Evolutionary conservation across 2,888 invertebrate species (phyloP).

Genomic region (Dromius quadrimaculatus): DNA sequence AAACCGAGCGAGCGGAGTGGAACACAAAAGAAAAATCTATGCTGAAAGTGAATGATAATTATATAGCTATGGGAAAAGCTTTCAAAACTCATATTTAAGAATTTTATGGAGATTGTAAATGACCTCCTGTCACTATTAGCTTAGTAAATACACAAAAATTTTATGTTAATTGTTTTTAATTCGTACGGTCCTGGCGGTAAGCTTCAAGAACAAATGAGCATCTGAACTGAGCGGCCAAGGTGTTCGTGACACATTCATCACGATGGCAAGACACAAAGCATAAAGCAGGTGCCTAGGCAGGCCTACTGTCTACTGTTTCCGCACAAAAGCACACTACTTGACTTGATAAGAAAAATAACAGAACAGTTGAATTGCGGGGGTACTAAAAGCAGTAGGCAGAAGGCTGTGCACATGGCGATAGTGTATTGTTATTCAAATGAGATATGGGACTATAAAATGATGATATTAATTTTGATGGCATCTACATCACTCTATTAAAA

Average conservation of each 20-base stretch:
- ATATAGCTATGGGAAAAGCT: no score
- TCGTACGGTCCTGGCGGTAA: constrained; percentile 7
- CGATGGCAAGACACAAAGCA: constrained; percentile 3
- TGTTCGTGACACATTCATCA: constrained; percentile 38
- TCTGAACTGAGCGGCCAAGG: constrained; percentile 17
- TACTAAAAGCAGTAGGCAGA: no score
- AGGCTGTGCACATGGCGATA: neutral
- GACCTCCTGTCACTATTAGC: no score
- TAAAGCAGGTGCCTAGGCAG: constrained; percentile 6
- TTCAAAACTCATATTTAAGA: no score
- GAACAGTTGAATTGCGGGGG: neutral
- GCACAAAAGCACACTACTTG: neutral
- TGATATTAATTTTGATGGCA: neutral
- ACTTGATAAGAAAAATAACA: constrained; percentile 3
- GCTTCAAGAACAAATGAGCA: constrained; percentile 33
- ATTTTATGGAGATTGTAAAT: no score
- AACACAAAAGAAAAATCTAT: no score
- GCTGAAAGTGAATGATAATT: no score
- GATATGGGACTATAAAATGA: neutral
- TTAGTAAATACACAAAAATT: no score
- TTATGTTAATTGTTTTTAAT: no score
- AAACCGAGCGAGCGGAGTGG: no score
- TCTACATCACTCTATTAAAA: no score
- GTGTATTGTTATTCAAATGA: constrained; percentile 1
- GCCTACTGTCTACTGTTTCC: constrained; percentile 35